phyloP scores from a whole-genome alignment of 2,797 vertebrate genomes.

The Bufotes viridis region DNA sequence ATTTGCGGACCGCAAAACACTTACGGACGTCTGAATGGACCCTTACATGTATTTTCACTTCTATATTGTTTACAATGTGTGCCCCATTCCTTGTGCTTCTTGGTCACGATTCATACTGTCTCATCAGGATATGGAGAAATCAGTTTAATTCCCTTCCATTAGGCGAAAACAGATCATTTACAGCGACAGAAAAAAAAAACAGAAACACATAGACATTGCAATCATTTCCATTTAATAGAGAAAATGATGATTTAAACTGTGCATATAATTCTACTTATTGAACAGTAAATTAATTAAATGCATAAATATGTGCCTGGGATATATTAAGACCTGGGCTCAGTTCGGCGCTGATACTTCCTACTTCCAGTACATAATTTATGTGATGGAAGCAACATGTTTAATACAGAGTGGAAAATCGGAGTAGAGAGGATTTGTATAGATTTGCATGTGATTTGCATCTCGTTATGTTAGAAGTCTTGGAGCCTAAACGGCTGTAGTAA shows the following conservation, averaged over 20 bases:
- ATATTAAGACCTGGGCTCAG: neutral
- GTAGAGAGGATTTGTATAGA: constrained; percentile 32
- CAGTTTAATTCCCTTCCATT: neutral
- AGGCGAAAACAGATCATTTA: neutral
- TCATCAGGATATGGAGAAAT: neutral
- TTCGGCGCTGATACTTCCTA: constrained; percentile 25
- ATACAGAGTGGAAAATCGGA: constrained; percentile 36
- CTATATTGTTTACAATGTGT: neutral
- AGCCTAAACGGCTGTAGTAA: neutral
- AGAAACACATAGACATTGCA: neutral
- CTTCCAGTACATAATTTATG: constrained; percentile 44
- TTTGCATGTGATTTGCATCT: constrained; percentile 46
- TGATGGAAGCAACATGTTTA: constrained; percentile 48
- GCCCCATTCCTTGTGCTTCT: too few relatives aligned
- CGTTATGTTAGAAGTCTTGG: neutral
- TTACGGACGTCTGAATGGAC: too few relatives aligned
- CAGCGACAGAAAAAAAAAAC: neutral
- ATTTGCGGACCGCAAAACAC: too few relatives aligned
- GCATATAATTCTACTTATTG: constrained; percentile 25
- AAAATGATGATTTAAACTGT: constrained; percentile 14
- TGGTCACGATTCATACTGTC: neutral
- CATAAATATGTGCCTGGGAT: constrained; percentile 7
- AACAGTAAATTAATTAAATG: constrained; percentile 39
- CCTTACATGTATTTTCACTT: neutral
- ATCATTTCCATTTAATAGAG: constrained; percentile 14